Evolutionary conservation across 2,888 invertebrate genomes (phyloP).

Genomic region (Rhynchonema sp.): DNA sequence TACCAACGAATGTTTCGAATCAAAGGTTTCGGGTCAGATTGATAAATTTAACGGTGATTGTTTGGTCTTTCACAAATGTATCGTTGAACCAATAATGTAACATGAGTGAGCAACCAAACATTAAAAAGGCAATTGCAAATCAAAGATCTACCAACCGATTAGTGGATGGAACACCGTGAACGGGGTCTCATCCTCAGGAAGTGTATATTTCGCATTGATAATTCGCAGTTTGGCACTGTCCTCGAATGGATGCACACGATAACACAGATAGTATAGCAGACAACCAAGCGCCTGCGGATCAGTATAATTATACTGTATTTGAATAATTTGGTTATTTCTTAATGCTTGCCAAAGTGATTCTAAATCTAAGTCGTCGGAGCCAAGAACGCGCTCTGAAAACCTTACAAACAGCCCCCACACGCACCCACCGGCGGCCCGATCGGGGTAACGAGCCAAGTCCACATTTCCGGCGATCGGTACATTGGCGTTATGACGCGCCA

Average conservation of each 20-base stretch:
- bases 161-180: slow-evolving; percentile 68
- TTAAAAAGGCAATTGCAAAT: too few relatives aligned
- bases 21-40: not conserved
- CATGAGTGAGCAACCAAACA: too few relatives aligned
- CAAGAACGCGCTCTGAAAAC: too few relatives aligned
- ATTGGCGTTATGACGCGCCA: slow-evolving; percentile 42
- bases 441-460: slow-evolving; percentile 85
- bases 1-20: not conserved
- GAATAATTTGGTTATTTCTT: too few relatives aligned
- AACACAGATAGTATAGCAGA: slow-evolving; percentile 70
- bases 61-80: not conserved
- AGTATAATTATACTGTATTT: too few relatives aligned
- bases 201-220: slow-evolving; percentile 76
- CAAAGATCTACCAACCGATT: slow-evolving; percentile 43
- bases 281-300: slow-evolving; percentile 95
- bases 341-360: too few relatives aligned
- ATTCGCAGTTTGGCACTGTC: slow-evolving; percentile 81
- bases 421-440: slow-evolving; percentile 74
- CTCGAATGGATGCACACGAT: slow-evolving; percentile 82
- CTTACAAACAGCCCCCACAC: too few relatives aligned
- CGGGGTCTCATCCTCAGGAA: slow-evolving; percentile 57
- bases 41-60: not conserved
- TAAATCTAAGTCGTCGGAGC: too few relatives aligned
- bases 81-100: too few relatives aligned
- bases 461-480: slow-evolving; percentile 96